Evolutionary conservation across 2,888 invertebrate genomes (phyloP), one percentile per base, ranked within the genome.

Genomic region (Parnassius orleans): DNA sequence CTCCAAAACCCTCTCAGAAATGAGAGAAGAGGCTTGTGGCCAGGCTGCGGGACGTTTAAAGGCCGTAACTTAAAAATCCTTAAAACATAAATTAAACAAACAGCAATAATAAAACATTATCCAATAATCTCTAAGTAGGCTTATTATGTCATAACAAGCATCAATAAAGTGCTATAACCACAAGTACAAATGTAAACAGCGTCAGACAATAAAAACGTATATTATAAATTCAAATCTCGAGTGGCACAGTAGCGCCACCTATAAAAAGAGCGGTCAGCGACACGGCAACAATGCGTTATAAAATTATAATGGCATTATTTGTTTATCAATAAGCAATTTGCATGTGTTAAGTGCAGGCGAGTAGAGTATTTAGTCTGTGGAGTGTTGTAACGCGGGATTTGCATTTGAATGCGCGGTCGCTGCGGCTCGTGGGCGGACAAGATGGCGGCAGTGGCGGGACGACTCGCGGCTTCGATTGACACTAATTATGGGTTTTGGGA

Each of bases 321-420:
- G 89, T 86, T 85, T 86, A 87, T 86, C 85, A 86, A 88, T 86
- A 85, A 81, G 76, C 77, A 80, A 88, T 90, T 89, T 84, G 89
- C 89, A 90, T 90, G 86, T 87, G 87, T 82, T 82, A 84, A 84
- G 79, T 84, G 83, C 77, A 77, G 69, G 68, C 71, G 75, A 77
- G 73, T 69, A 69, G 66, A 69, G 77, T 73, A 76, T 73, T 76
- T 78, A 77, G 78, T 69, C 70, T 64, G 75, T 68, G 69, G 64
- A 67, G 73, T 74, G 74, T 73, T 72, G 75, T 74, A 75, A 77
- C 69, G 74, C 65, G 69, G 75, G 82, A 84, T 88, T 86, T 78
- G 76, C 86, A 85, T 87, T 74, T 77, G 77, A 84, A 84, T 83
- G 83, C 81, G 81, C 79, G 59, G 66, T 78, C 81, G 82, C 66